These are phyloP conservation scores for Oreohelix idahoensis DNA, from an alignment of 1,140 invertebrate species.

Conservation along the genomic window DNA sequence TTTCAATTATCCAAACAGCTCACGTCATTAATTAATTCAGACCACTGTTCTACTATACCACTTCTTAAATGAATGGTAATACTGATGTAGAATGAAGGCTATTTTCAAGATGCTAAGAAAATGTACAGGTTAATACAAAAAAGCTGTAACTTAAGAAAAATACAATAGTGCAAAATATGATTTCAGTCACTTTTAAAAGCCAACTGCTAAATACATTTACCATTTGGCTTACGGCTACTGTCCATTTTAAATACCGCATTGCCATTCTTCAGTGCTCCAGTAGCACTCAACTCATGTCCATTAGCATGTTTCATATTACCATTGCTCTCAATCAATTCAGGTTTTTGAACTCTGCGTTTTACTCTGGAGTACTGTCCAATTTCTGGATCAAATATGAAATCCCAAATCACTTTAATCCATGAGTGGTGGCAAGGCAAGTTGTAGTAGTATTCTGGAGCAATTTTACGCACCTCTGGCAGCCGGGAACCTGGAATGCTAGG, in stretches of 20 bases:
- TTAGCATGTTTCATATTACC: neutral
- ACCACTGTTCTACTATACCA: neutral
- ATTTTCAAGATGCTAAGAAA: neutral
- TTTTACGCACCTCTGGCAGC: slow-evolving; percentile 87
- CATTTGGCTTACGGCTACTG: neutral
- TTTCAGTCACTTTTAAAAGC: neutral
- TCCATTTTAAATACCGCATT: neutral
- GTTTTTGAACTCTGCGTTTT: slow-evolving; percentile 14
- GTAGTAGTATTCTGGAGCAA: slow-evolving; percentile 97
- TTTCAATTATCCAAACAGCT: too few relatives aligned
- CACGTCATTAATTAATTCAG: too few relatives aligned
- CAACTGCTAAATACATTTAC: neutral
- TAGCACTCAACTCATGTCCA: neutral
- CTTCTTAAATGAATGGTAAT: neutral
- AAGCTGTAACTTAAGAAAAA: neutral
- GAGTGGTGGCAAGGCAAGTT: slow-evolving; percentile 93
- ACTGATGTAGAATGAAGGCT: neutral
- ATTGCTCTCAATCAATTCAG: neutral
- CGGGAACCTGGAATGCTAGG: slow-evolving; percentile 94
- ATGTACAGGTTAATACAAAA: neutral
- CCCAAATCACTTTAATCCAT: slow-evolving; percentile 93
- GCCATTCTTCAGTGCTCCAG: neutral
- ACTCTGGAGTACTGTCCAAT: slow-evolving; percentile 93
- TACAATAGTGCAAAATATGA: neutral
- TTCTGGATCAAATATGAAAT: slow-evolving; percentile 96